Evolutionary conservation across 2,888 invertebrate species (phyloP), one percentile per base, ranked within the genome.

Genomic region (Hirtodrosophila alboralis): DNA sequence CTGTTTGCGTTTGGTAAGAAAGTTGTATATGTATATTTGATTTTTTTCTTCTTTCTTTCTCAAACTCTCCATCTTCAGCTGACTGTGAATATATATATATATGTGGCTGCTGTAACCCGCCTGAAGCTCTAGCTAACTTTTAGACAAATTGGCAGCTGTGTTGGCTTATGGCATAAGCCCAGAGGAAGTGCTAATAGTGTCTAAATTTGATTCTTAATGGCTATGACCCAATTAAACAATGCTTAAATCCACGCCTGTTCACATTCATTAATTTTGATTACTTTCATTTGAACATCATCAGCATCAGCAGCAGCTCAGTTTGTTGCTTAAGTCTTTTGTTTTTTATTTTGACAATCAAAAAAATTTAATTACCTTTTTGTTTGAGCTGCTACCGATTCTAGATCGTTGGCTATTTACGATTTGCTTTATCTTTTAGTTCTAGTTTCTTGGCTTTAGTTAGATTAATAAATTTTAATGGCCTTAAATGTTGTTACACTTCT

Each of bases 131-230:
- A n/a, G 40, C 51, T 60, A n/a, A n/a, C 62, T 57, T 61, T 57
- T 60, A 78, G 74, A 76, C 84, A 81, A 84, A 84, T 86, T 84
- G 75, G 76, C 86, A 84, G 77, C 85, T 78, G 60, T 53, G 53
- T 36, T 31, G 16, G 14, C 56, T 66, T 45, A 54, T 59, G 49
- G 40, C 59, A 60, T 62, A 37, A 38, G 36, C 30, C 30, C 33
- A 34, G 66, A 85, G 84, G 87, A 85, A 85, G 85, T 86, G 84
- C 67, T 81, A 85, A 86, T 79, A 68, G 79, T 67, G 60, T 84
- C 70, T 59, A 79, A 87, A 81, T 86, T 86, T 76, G 59, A 69
- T 64, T 62, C 66, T 84, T 84, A 84, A 86, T 84, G 73, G 67
- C 67, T 70, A 34, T 86, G 85, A 87, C 87, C 85, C 69, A 86